phyloP scores from a whole-genome alignment of 2,797 vertebrate species.

The Platyrinchus mystaceus region DNA sequence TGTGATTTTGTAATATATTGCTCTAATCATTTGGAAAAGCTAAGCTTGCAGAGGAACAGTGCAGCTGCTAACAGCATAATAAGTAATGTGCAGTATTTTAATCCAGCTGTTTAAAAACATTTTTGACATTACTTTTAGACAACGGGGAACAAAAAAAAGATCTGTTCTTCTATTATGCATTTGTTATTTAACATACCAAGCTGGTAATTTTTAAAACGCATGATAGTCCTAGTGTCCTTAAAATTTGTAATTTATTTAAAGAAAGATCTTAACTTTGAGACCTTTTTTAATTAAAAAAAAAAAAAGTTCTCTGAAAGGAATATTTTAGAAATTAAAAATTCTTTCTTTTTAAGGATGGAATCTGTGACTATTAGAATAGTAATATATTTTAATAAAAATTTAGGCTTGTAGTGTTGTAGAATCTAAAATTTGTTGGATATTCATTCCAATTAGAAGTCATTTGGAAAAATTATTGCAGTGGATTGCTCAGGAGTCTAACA shows the following conservation, averaged over 20 bases:
- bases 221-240: neutral
- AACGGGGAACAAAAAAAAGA: neutral
- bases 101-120: constrained; percentile 1
- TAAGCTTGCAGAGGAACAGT: neutral
- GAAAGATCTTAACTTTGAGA: neutral
- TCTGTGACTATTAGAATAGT: neutral
- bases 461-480: neutral
- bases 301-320: neutral
- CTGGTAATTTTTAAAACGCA: neutral
- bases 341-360: neutral
- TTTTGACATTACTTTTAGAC: constrained; percentile 3
- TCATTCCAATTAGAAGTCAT: neutral
- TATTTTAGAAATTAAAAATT: neutral
- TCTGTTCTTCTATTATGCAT: neutral
- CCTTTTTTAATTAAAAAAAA: neutral
- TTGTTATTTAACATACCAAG: neutral
- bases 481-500: neutral
- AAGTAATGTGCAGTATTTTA: neutral
- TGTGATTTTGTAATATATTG: neutral
- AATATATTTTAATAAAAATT: neutral
- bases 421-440: neutral
- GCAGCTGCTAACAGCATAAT: constrained; percentile 7
- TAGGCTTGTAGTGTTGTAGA: neutral
- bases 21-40: constrained; percentile 12
- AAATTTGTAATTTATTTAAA: neutral